Base-by-base conservation (phyloP, 2,888 invertebrate genomes). In the Eupithecia dodoneata region DNA sequence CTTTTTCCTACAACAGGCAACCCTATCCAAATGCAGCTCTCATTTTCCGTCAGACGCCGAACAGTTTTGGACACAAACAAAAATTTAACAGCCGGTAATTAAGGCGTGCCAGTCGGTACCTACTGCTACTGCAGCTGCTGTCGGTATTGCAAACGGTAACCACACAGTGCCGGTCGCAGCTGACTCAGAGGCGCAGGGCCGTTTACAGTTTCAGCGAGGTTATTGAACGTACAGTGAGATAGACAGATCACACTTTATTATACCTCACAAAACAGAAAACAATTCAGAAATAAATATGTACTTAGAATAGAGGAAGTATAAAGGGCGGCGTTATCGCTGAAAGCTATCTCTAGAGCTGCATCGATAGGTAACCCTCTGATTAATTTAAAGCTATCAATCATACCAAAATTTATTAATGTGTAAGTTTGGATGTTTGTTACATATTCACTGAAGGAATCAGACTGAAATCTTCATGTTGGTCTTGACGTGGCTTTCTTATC, bases 51-150 rank as follows among this genome's bases (percentile, higher is more conserved):
- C 87, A 86, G 87, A 89, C 85, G 86, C 82, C 79, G 83, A 85
- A 82, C 83, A 85, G 85, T 88, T 90, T 88, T 82, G 85, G 87
- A 86, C 84, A 87, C 85, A 89, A 90, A 90, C 89, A 90, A 86
- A 87, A 87, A 84, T 88, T 90, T 91, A 87, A 91, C 86, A 85
- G 79, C 82, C 84, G 82, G 87, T 86, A 89, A 91, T 91, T 90
- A 91, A 87, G 86, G 79, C 81, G 79, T 18, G n/a, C 67, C n/a
- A 45, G 45, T 44, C 18, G 12, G 30, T 5, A 30, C 18, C 12
- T 65, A 41, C 44, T 13, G 3, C 7, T 69, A 47, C 44, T n/a
- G 67, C 67, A n/a, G 13, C 44, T 44, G 9, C 52, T 52, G 59
- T 59, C n/a, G 59, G 63, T 4, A 12, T 30, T 30, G 30, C 12